A percentile compares a stretch with the other conserved stretches of the same genome.
Evolutionary conservation across 1,140 invertebrate species (phyloP).

Genomic region (Papilio aristodemus): DNA sequence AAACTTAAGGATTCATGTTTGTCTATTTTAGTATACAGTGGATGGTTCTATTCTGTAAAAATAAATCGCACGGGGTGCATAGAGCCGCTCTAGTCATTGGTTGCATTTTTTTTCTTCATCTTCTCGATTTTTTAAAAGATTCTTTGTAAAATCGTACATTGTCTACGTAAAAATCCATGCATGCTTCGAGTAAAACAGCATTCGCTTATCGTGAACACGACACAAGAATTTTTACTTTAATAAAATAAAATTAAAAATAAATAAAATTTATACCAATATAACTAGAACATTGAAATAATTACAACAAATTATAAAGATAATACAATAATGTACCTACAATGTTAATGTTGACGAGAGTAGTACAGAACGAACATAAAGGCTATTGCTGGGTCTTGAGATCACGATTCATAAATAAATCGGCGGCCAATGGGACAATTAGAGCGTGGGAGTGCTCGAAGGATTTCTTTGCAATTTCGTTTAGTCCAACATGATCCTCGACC

Average conservation of each 20-base stretch:
- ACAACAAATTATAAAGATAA: neutral
- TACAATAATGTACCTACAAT: neutral
- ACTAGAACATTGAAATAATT: no score
- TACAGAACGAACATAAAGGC: neutral
- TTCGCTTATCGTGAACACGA: no score
- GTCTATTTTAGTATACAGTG: no score
- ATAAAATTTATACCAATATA: no score
- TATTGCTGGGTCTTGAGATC: constrained; percentile 34
- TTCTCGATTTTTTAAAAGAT: neutral
- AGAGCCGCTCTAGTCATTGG: no score
- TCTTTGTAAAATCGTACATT: neutral
- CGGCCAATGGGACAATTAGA: constrained; percentile 64
- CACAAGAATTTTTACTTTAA: no score
- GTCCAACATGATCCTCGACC: constrained; percentile 68
- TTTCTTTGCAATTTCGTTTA: constrained; percentile 72
- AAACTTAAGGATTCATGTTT: neutral
- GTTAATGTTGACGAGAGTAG: neutral
- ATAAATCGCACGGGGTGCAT: no score
- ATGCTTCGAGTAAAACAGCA: no score
- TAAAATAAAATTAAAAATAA: no score
- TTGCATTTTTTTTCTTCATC: no score
- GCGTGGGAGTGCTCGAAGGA: constrained; percentile 49
- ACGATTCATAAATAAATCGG: constrained; percentile 69
- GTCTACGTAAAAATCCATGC: neutral
- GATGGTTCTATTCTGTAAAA: no score